Conservation (phyloP, 2,888 invertebrate species). For the Orthosia gracilis region DNA sequence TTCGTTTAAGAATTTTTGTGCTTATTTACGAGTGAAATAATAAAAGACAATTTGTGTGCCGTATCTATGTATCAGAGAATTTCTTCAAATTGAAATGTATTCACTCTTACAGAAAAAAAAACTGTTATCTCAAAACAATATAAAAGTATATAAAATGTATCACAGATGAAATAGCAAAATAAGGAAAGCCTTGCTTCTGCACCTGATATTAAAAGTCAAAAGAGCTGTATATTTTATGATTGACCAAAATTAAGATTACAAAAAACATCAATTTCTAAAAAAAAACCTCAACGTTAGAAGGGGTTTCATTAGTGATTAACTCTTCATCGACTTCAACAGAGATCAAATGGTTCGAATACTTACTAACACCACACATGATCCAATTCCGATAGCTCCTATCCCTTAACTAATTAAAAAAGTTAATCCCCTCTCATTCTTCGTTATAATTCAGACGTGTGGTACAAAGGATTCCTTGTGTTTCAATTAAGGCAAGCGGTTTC, state of each 20-base stretch:
- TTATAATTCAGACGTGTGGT: slow-evolving; percentile 67
- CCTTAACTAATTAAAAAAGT: slow-evolving; percentile 65
- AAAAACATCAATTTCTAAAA: neutral
- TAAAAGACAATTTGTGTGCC: neutral
- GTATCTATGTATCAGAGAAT: too few relatives aligned
- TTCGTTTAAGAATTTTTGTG: too few relatives aligned
- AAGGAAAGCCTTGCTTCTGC: neutral
- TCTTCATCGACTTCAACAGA: neutral
- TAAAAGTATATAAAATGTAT: too few relatives aligned
- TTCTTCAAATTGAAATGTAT: too few relatives aligned
- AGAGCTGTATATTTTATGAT: neutral
- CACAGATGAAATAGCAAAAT: neutral
- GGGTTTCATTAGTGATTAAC: neutral
- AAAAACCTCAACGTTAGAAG: neutral
- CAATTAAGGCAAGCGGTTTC: slow-evolving; percentile 78
- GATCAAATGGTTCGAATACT: slow-evolving; percentile 29
- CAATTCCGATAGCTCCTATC: slow-evolving; percentile 13
- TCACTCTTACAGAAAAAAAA: too few relatives aligned
- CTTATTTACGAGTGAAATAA: neutral
- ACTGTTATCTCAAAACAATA: too few relatives aligned
- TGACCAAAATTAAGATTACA: too few relatives aligned
- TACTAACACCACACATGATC: slow-evolving; percentile 40
- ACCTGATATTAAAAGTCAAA: neutral
- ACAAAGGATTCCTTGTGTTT: slow-evolving; percentile 80
- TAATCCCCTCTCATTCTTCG: slow-evolving; percentile 58